Percentiles rank a stretch among this genome's conserved stretches.
Conservation (phyloP, 2,888 invertebrate genomes). For the Mystacides longicornis region DNA sequence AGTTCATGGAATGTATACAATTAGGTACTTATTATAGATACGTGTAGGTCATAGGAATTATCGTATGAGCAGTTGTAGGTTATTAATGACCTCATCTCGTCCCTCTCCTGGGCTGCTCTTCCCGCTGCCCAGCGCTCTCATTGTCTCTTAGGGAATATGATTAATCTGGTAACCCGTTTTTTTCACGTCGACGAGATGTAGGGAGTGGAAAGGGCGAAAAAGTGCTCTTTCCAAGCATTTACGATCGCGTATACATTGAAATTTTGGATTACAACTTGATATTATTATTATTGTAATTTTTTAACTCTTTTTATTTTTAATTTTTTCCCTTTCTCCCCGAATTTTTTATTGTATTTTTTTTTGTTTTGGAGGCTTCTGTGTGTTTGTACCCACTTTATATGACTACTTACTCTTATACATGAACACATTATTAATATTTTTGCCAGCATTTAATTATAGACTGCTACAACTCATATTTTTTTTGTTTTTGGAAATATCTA, state of each 20-base stretch:
- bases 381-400: background rate
- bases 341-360: conserved; percentile 1
- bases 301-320: background rate
- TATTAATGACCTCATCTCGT: conserved; percentile 24
- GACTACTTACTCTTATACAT: too few relatives aligned
- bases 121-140: conserved; percentile 7
- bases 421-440: too few relatives aligned
- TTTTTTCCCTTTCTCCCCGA: background rate
- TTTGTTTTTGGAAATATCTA: too few relatives aligned
- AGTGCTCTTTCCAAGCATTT: conserved; percentile 17
- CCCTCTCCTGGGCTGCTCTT: conserved; percentile 12
- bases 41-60: background rate
- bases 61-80: conserved; percentile 10
- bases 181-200: conserved; percentile 12
- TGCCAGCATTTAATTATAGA: too few relatives aligned
- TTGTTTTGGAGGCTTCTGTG: background rate
- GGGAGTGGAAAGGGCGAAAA: background rate
- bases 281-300: conserved; percentile 7
- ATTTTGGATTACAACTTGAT: conserved; percentile 5
- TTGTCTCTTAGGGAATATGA: conserved; percentile 26
- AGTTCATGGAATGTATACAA: too few relatives aligned
- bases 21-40: background rate
- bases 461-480: too few relatives aligned
- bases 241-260: conserved; percentile 23
- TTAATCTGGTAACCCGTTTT: conserved; percentile 26